Evolutionary conservation across 2,888 invertebrate genomes (phyloP).

Genomic region (Coenonympha glycerion): DNA sequence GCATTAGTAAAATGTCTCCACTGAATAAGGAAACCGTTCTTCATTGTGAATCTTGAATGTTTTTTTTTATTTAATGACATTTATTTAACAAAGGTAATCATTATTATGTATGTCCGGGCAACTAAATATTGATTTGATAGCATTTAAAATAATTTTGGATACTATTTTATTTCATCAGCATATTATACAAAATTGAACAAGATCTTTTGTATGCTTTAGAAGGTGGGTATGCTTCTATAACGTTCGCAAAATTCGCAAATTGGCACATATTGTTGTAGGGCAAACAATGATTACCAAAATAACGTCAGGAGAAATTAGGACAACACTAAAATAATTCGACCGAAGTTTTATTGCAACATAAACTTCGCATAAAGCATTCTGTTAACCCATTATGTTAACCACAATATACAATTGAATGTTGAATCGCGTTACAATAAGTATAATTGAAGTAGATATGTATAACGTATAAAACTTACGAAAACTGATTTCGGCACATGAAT

Average conservation of each 20-base stretch:
- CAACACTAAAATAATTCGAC: slow-evolving; percentile 44
- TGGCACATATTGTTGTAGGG: slow-evolving; percentile 33
- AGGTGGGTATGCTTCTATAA: too few relatives aligned
- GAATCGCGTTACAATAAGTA: slow-evolving; percentile 38
- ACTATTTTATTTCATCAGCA: too few relatives aligned
- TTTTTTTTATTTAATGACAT: too few relatives aligned
- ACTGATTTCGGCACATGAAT: slow-evolving; percentile 48
- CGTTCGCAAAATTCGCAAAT: slow-evolving; percentile 20
- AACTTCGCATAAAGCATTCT: slow-evolving; percentile 43
- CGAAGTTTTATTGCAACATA: slow-evolving; percentile 51
- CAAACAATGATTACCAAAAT: slow-evolving; percentile 40
- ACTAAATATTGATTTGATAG: too few relatives aligned
- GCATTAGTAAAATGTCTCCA: background rate
- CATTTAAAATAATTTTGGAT: too few relatives aligned
- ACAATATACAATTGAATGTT: slow-evolving; percentile 40
- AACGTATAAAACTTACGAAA: slow-evolving; percentile 38
- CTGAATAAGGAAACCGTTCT: background rate
- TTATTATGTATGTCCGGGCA: too few relatives aligned
- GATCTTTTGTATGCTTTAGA: too few relatives aligned
- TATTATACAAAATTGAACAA: too few relatives aligned
- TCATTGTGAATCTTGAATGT: background rate
- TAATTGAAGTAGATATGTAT: slow-evolving; percentile 26
- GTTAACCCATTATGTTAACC: slow-evolving; percentile 41
- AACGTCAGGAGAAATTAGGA: slow-evolving; percentile 43
- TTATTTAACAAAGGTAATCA: too few relatives aligned